Evolutionary conservation across 2,888 invertebrate species (phyloP).

Genomic region (Andrena dorsata): DNA sequence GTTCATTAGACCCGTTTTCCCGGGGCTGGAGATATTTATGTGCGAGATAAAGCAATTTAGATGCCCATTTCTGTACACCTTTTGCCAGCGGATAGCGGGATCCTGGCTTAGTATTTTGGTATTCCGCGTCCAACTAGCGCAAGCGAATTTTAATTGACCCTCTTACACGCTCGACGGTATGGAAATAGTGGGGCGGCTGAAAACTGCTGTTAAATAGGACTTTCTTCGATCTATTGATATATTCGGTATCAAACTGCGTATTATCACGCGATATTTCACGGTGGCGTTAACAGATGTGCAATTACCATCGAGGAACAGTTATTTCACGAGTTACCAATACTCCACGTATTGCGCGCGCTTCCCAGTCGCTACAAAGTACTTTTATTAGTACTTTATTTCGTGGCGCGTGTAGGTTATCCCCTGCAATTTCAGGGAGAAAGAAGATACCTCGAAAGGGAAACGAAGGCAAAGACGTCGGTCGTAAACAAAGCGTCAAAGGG

Average conservation of each 20-base stretch:
- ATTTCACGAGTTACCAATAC: too few species aligned
- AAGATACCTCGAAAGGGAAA: background rate
- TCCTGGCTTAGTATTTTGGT: constrained; percentile 16
- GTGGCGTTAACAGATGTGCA: background rate
- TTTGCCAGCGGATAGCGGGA: constrained; percentile 26
- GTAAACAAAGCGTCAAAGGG: background rate
- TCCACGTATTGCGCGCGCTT: too few species aligned
- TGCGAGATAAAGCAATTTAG: constrained; percentile 49
- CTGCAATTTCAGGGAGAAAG: background rate
- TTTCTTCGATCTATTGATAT: background rate
- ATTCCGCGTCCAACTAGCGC: background rate
- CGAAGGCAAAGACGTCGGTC: background rate
- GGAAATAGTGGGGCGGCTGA: background rate
- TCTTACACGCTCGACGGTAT: background rate
- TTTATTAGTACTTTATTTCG: background rate
- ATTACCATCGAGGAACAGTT: background rate
- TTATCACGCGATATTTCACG: background rate
- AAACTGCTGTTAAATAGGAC: background rate
- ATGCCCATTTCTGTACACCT: constrained; percentile 18
- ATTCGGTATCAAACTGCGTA: too few species aligned
- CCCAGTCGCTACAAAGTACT: background rate
- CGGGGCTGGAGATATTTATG: constrained; percentile 29
- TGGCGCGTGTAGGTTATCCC: background rate
- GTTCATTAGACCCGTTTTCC: constrained; percentile 56
- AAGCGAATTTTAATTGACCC: background rate